A percentile compares a stretch with the other conserved stretches of the same genome.
phyloP scores from a whole-genome alignment of 2,797 vertebrate species.

The Onychomys arenicola region DNA sequence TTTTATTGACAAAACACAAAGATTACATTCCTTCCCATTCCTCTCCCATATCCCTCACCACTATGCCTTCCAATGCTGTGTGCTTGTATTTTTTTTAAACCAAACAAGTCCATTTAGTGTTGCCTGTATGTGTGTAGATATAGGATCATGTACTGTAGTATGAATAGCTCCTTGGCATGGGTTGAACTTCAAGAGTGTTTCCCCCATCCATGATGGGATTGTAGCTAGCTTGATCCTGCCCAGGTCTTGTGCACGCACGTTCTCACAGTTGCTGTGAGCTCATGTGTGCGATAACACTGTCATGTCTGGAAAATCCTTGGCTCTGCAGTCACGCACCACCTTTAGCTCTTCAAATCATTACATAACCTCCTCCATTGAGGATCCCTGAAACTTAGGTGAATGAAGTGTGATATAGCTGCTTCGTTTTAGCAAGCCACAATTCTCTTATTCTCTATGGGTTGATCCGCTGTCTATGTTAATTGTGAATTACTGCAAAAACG shows the following conservation, averaged over 20 bases:
- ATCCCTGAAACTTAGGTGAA: not conserved
- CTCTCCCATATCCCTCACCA: no score
- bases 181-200: not conserved
- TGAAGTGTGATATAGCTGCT: no score
- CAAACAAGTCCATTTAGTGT: not conserved
- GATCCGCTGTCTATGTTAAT: not conserved
- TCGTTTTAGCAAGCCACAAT: not conserved
- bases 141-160: not conserved
- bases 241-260: no score
- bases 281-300: not conserved
- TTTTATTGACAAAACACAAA: not conserved
- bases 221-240: not conserved
- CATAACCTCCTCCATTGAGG: no score
- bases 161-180: not conserved
- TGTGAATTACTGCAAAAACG: not conserved
- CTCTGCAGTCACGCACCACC: fast-evolving
- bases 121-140: no score
- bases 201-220: not conserved
- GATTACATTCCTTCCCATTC: not conserved
- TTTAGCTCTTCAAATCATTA: not conserved
- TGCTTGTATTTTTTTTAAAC: no score
- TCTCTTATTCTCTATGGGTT: not conserved
- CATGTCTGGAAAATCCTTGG: not conserved
- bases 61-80: not conserved
- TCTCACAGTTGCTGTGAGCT: not conserved